These are phyloP conservation scores for Escarpia spicata DNA, from an alignment of 2,888 invertebrate species.

Conservation along the genomic window DNA sequence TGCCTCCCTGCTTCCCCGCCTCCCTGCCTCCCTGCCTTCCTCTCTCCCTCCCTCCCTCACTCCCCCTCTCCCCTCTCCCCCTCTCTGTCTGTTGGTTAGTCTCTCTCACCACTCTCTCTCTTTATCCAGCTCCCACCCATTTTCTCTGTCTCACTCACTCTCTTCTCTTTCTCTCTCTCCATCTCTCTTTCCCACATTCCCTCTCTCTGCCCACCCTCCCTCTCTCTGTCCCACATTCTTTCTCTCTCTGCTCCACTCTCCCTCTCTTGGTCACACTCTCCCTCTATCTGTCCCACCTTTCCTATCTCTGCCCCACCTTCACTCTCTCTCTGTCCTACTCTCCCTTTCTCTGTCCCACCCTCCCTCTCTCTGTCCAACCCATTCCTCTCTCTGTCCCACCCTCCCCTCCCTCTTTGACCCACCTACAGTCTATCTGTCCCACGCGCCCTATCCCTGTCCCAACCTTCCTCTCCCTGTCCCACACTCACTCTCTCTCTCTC, in stretches of 20 bases:
- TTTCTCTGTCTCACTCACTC: neutral
- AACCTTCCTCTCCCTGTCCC: conserved; percentile 13
- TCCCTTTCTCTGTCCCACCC: neutral
- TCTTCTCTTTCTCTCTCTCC: neutral
- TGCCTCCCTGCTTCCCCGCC: too few species aligned
- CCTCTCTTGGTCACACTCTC: neutral
- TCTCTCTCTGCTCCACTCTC: neutral
- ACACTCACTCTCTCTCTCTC: conserved; percentile 22
- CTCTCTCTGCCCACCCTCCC: too few species aligned
- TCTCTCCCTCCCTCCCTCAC: too few species aligned
- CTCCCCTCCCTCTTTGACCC: neutral
- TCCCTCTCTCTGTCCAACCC: too few species aligned
- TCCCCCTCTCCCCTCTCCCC: too few species aligned
- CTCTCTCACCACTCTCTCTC: neutral
- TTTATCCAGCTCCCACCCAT: neutral
- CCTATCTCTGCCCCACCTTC: conserved; percentile 12
- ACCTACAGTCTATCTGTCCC: neutral
- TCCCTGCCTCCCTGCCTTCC: too few species aligned
- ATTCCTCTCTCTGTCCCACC: neutral
- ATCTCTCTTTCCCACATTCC: neutral
- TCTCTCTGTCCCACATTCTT: too few species aligned
- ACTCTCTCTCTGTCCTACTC: conserved; percentile 9
- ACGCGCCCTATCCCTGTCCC: neutral
- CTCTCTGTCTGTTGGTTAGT: neutral
- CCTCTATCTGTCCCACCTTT: neutral